These are phyloP conservation scores for Saxidomus purpurata DNA, from an alignment of 1,140 invertebrate genomes.

Conservation along the genomic window DNA sequence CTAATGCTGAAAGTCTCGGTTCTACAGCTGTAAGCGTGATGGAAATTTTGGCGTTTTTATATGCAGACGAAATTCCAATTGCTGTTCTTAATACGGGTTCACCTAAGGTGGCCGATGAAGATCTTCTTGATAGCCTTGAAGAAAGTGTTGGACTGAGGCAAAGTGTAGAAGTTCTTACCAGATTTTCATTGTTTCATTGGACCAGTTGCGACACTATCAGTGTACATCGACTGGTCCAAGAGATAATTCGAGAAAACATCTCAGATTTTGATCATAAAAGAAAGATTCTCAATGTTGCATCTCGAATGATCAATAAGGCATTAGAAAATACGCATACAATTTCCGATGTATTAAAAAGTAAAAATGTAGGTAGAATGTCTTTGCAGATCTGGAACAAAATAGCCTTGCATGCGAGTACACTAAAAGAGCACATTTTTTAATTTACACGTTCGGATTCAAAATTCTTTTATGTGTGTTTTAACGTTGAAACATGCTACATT, in stretches of 20 bases:
- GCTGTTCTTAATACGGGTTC: no score
- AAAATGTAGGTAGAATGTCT: not conserved
- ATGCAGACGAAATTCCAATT: conserved; percentile 43
- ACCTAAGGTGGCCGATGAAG: not conserved
- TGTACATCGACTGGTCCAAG: no score
- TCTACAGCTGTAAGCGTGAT: conserved; percentile 14
- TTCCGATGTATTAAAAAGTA: conserved; percentile 7
- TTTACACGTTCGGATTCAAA: not conserved
- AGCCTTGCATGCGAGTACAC: not conserved
- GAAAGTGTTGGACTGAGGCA: conserved; percentile 1
- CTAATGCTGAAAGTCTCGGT: not conserved
- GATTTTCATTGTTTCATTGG: conserved; percentile 25
- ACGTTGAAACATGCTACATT: no score
- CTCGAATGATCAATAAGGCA: conserved; percentile 49
- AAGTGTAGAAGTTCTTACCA: conserved; percentile 43
- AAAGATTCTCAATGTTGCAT: not conserved
- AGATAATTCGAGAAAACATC: conserved; percentile 37
- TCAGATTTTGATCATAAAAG: not conserved
- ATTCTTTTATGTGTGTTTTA: no score
- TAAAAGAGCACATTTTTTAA: not conserved
- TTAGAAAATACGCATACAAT: no score
- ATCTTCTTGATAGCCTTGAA: not conserved
- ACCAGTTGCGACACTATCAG: not conserved
- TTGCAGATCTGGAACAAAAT: conserved; percentile 4
- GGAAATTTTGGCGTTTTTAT: conserved; percentile 25